A percentile compares a stretch with the other conserved stretches of the same genome.
These are phyloP conservation scores for Agapornis canus DNA, from an alignment of 2,797 vertebrate genomes.

Conservation along the genomic window DNA sequence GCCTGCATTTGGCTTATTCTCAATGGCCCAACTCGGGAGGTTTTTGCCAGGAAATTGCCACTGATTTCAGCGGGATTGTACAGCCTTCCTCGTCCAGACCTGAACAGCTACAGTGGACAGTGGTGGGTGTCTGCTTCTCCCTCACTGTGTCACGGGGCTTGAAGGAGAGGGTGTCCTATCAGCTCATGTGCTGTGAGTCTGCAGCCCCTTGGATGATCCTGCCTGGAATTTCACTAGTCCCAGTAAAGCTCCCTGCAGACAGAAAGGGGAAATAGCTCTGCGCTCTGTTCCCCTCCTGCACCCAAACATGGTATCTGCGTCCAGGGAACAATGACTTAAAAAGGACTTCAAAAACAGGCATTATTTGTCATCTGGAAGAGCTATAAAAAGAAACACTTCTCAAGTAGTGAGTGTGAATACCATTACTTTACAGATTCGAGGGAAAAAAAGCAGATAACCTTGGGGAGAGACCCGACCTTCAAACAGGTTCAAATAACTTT, in stretches of 20 bases:
- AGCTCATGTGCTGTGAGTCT: constrained; percentile 4
- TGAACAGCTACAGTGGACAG: not conserved
- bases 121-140: not conserved
- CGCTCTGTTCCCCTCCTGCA: constrained; percentile 65
- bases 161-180: constrained; percentile 41
- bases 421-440: constrained; percentile 82
- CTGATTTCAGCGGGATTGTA: not conserved
- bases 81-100: not conserved
- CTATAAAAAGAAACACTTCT: constrained; percentile 88
- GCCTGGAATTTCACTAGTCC: constrained; percentile 68
- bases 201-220: constrained; percentile 45
- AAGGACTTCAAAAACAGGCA: constrained; percentile 78
- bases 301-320: constrained; percentile 73
- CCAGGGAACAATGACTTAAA: constrained; percentile 77
- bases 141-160: not conserved
- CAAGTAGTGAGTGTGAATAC: constrained; percentile 82
- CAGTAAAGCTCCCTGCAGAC: constrained; percentile 62
- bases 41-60: not conserved
- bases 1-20: not conserved
- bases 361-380: constrained; percentile 79
- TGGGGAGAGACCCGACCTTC: constrained; percentile 78
- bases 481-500: constrained; percentile 68
- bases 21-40: not conserved
- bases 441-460: constrained; percentile 83
- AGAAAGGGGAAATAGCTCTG: constrained; percentile 68